Evolutionary conservation across 2,888 invertebrate genomes (phyloP).

Genomic region (Saturnia pavonia): DNA sequence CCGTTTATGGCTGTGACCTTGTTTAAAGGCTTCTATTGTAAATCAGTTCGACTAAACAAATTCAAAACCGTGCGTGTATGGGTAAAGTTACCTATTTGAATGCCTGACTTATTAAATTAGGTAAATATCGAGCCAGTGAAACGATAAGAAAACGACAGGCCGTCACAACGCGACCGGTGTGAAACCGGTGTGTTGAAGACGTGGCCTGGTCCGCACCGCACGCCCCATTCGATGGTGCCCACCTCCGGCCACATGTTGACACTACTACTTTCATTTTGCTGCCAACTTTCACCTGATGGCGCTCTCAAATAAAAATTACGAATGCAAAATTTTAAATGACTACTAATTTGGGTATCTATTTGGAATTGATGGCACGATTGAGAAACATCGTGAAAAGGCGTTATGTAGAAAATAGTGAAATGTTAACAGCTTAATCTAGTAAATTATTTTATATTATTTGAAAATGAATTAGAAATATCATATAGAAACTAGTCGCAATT

Average conservation of each 20-base stretch:
- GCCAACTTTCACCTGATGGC: conserved; percentile 74
- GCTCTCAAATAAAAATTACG: conserved; percentile 70
- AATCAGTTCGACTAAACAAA: background rate
- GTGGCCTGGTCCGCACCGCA: conserved; percentile 34
- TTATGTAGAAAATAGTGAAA: conserved; percentile 12
- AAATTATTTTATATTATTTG: conserved; percentile 5
- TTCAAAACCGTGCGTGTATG: background rate
- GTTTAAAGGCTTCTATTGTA: background rate
- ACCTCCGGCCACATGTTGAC: conserved; percentile 61
- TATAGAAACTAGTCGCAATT: background rate
- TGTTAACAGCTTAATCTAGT: conserved; percentile 10
- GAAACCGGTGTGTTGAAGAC: conserved; percentile 28
- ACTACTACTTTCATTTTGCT: conserved; percentile 79
- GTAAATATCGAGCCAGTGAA: conserved; percentile 26
- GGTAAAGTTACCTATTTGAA: background rate
- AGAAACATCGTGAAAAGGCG: conserved; percentile 7
- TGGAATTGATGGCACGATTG: conserved; percentile 18
- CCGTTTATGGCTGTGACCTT: background rate
- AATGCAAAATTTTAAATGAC: conserved; percentile 64
- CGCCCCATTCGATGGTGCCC: conserved; percentile 34
- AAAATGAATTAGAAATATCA: background rate
- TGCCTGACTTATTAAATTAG: background rate
- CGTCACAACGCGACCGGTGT: conserved; percentile 41
- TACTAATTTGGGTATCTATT: conserved; percentile 37
- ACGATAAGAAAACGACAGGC: conserved; percentile 69